Base-by-base conservation (phyloP, 1,140 invertebrate genomes). In the Grapholita molesta region DNA sequence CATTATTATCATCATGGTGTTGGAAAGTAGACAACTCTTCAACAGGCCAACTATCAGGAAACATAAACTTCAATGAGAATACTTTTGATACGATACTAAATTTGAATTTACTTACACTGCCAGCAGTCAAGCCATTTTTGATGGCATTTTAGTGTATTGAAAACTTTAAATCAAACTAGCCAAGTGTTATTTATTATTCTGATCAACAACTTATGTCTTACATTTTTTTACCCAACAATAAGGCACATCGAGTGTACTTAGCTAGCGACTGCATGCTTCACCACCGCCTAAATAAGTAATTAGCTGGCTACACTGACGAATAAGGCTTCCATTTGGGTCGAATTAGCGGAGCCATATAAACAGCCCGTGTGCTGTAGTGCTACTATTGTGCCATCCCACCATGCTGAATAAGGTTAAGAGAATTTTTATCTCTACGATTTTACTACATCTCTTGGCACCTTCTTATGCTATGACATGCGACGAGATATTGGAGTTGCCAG, bases 401-500 rank as follows among this genome's bases (percentile, higher is more conserved):
- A 48, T 48, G 42, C 42, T 21, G 18, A 7, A 48, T 7, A 9
- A 21, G 6, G n/a, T 18, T n/a, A 18, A 3, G 8, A 48, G 18
- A 8, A 48, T 48, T 21, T 48, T 48, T 21, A 48, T 7, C 38
- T 7, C 15, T 25, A 30, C 65, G 55, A 30, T 53, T 21, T 28
- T 66, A 57, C 15, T 53, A 21, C 32, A 9, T 48, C 30, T 64
- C 9, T 64, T 70, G 28, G 33, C 25, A n/a, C 18, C 33, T 7
- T 21, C 42, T 8, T 32, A 70, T 25, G 33, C 69, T 23, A 25
- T 77, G 8, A 71, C 71, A 5, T 90, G 88, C 70, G 30, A 80
- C 0, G 82, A 90, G 32, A 68, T 89, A 11, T 65, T 85, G 3
- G 72, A 83, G 18, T 18, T 80, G 11, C 72, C 82, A 0, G 71